Conservation (phyloP, 2,113 vertebrate species). For the Tyto alba region DNA sequence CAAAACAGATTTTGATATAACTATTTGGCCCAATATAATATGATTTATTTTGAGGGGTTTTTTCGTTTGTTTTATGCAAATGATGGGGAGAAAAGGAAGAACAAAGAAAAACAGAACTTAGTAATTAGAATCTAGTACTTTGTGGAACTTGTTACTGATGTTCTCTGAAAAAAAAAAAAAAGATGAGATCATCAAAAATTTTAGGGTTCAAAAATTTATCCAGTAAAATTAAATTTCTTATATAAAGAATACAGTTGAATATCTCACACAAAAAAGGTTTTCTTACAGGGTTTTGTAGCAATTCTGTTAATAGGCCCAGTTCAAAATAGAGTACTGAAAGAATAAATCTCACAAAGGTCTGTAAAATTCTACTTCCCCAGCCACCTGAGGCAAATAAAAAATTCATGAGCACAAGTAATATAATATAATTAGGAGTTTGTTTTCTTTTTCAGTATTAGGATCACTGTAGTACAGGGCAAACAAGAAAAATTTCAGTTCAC, state of each 20-base stretch:
- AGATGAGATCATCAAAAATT: background rate
- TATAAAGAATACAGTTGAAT: background rate
- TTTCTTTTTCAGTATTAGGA: background rate
- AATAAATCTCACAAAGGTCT: background rate
- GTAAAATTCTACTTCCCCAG: background rate
- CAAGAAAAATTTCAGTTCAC: background rate
- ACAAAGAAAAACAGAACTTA: background rate
- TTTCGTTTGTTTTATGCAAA: background rate
- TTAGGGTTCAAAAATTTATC: background rate
- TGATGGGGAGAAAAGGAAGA: accelerated
- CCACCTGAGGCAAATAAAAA: background rate
- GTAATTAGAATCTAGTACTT: background rate
- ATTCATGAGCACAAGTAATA: background rate
- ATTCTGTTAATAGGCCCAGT: background rate
- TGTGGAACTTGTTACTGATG: background rate
- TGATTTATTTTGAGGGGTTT: background rate
- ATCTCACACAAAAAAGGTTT: background rate
- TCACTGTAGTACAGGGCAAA: background rate
- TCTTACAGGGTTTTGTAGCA: background rate
- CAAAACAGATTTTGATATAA: background rate
- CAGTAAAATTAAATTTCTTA: background rate
- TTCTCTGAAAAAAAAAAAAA: background rate
- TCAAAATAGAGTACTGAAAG: background rate
- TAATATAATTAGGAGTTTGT: background rate
- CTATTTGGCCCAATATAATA: background rate